Base-by-base conservation (phyloP, 1,140 invertebrate genomes). In the Papilio aristodemus region DNA sequence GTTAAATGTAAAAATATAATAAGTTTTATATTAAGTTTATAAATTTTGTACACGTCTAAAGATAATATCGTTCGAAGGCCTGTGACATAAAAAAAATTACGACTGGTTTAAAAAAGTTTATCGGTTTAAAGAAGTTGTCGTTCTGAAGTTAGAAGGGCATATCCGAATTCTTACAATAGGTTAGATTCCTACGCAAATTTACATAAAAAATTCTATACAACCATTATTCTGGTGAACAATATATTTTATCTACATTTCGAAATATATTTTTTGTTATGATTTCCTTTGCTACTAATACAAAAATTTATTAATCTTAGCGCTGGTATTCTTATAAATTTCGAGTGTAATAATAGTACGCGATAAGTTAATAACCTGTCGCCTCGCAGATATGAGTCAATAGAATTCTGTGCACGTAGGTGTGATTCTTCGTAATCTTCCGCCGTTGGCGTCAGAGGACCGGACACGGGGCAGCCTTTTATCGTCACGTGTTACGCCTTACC, bases 381-480 rank as follows among this genome's bases (percentile, higher is more conserved):
- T 58, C 57, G 57, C 57, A 36, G 13, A 58, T 32, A 78, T 84
- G 75, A 84, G 78, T 81, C 78, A 79, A 68, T 57, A 46, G 66
- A 75, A 78, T 83, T 76, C 71, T 74, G 36, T 57, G 58, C 73
- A 69, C 75, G 78, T 84, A 78, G 80, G 77, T 75, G 77, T 78
- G 77, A 77, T 74, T 78, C 68, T 69, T 64, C 69, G 77, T 78
- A 78, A 78, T 79, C 80, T 86, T 87, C 86, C 86, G 84, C 67
- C 75, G 78, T 85, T 74, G 70, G 68, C 73, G 72, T 68, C 73
- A 58, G 71, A 64, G 70, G 36, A 82, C 78, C 80, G 83, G 83
- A 87, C 76, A 64, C 67, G 46, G 46, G 71, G 71, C 71, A 76
- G 77, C 72, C 71, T 78, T 75, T 72, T 81, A 79, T 74, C 75